Percentiles rank a stretch among this genome's conserved stretches.
Evolutionary conservation across 2,797 vertebrate genomes (phyloP).

Genomic region (Zalophus californianus): DNA sequence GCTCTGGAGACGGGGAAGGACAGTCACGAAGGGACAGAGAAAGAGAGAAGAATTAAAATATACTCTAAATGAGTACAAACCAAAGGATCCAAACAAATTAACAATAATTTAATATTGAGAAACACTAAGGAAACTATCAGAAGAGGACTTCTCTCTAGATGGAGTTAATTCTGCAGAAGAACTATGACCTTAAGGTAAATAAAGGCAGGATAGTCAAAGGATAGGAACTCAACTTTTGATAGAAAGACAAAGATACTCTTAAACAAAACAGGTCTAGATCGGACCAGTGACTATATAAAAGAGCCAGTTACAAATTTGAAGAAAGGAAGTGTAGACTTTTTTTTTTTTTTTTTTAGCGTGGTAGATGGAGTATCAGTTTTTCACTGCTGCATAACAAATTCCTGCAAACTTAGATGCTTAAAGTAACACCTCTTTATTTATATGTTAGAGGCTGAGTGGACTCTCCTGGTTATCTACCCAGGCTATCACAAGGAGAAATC

Average conservation of each 20-base stretch:
- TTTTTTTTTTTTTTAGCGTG: neutral
- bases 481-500: neutral
- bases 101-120: neutral
- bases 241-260: neutral
- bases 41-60: neutral
- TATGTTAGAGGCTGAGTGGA: rapidly evolving
- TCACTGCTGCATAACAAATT: neutral
- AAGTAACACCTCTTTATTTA: rapidly evolving
- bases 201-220: neutral
- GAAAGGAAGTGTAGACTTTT: neutral
- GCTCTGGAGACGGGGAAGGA: neutral
- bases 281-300: neutral
- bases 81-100: neutral
- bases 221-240: neutral
- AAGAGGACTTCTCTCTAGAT: neutral
- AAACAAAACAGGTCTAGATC: neutral
- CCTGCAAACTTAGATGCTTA: neutral
- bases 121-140: too few relatives aligned
- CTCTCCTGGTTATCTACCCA: too few relatives aligned
- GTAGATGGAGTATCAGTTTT: neutral
- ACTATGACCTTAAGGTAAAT: neutral
- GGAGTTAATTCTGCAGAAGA: neutral
- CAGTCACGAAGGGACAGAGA: neutral
- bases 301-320: neutral
- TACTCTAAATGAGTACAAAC: neutral